Evolutionary conservation across 2,113 vertebrate species (phyloP).

Genomic region (Tetrax tetrax): DNA sequence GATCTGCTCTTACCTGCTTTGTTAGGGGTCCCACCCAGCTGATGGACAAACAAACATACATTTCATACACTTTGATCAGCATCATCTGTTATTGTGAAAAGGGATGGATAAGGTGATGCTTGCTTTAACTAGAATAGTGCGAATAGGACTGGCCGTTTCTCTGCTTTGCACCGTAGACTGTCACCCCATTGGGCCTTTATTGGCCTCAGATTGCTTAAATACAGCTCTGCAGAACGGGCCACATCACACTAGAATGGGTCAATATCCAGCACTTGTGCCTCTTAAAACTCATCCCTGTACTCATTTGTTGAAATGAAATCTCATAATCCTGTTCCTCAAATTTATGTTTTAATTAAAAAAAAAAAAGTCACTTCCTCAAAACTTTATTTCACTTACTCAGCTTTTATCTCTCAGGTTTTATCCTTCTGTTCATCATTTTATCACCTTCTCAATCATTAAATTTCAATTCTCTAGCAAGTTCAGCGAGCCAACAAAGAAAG

Average conservation of each 20-base stretch:
- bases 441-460: slow-evolving; percentile 45
- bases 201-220: not conserved
- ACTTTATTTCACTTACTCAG: slow-evolving; percentile 54
- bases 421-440: slow-evolving; percentile 50
- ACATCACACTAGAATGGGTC: not conserved
- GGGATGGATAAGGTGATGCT: not conserved
- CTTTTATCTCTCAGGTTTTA: slow-evolving; percentile 43
- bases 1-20: not conserved
- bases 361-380: not conserved
- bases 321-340: slow-evolving; percentile 58
- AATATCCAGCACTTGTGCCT: not conserved
- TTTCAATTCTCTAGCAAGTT: slow-evolving; percentile 24
- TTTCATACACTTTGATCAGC: not conserved
- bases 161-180: not conserved
- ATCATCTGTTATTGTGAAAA: not conserved
- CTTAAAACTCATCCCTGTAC: not conserved
- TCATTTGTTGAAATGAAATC: slow-evolving; percentile 50
- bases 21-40: not conserved
- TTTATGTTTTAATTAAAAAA: slow-evolving; percentile 71
- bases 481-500: not conserved
- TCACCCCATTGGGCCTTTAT: not conserved
- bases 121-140: not conserved
- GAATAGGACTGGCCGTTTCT: not conserved
- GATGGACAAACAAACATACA: not conserved
- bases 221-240: not conserved